A percentile compares a stretch with the other conserved stretches of the same genome.
These are phyloP conservation scores for Apomyelois bistriatella DNA, from an alignment of 2,888 invertebrate genomes.

Conservation along the genomic window DNA sequence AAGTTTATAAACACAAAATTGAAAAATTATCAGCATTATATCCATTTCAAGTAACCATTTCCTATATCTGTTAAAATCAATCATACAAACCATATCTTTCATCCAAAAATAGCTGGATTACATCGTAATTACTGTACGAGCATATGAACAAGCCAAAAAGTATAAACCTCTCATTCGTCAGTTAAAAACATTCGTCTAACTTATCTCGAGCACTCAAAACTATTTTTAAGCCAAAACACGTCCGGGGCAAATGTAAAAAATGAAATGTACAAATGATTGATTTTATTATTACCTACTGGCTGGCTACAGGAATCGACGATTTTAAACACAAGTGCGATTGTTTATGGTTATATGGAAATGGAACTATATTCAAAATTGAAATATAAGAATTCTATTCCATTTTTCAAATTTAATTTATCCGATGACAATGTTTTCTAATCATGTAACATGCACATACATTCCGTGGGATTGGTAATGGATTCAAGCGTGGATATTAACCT, in stretches of 20 bases:
- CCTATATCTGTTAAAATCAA: conserved; percentile 17
- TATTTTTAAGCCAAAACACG: conserved; percentile 68
- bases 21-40: conserved; percentile 16
- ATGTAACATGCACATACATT: too few relatives aligned
- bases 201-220: conserved; percentile 75
- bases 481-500: too few relatives aligned
- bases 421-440: too few relatives aligned
- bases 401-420: not conserved
- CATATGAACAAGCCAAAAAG: conserved; percentile 40
- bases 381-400: not conserved
- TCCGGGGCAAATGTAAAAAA: conserved; percentile 63
- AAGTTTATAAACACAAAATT: too few relatives aligned
- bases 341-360: conserved; percentile 11
- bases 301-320: conserved; percentile 56
- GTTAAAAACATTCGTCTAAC: conserved; percentile 64
- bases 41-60: conserved; percentile 15
- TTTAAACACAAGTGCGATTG: conserved; percentile 43
- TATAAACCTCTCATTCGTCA: conserved; percentile 55
- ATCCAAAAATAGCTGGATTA: conserved; percentile 42
- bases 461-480: too few relatives aligned
- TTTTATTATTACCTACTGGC: conserved; percentile 60
- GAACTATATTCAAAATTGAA: not conserved
- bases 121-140: conserved; percentile 39
- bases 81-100: conserved; percentile 15
- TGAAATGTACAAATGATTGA: conserved; percentile 70